Conservation (phyloP, 1,140 invertebrate species). For the Chymomyza costata region DNA sequence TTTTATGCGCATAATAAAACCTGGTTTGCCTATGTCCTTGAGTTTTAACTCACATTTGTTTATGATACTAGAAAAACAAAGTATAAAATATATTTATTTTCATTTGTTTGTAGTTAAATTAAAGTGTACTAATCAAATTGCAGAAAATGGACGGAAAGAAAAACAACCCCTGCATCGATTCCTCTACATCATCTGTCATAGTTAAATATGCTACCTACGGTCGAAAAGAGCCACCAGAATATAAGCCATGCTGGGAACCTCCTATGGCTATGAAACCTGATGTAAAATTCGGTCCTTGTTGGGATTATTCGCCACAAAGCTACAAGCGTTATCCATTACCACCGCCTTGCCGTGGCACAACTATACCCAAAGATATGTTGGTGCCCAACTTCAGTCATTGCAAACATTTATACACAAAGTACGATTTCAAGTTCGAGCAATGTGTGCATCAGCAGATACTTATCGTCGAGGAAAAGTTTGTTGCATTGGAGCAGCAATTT, state of each 20-base stretch:
- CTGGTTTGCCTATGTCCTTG: conserved; percentile 75
- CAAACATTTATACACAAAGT: conserved; percentile 36
- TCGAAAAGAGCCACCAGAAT: neutral
- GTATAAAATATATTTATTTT: conserved; percentile 16
- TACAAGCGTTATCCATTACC: conserved; percentile 35
- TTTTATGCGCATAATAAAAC: conserved; percentile 76
- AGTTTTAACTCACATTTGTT: conserved; percentile 74
- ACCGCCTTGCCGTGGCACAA: conserved; percentile 41
- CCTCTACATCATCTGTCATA: too few relatives aligned
- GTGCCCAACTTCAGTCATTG: conserved; percentile 36
- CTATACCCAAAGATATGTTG: conserved; percentile 15
- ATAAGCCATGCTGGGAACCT: conserved; percentile 41
- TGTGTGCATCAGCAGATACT: conserved; percentile 53
- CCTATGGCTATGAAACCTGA: conserved; percentile 14
- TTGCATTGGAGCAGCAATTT: conserved; percentile 14
- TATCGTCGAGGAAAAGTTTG: conserved; percentile 20
- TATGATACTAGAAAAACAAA: conserved; percentile 68
- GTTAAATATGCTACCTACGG: conserved; percentile 24
- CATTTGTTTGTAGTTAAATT: neutral
- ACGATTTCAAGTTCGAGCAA: conserved; percentile 40
- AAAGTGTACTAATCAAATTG: too few relatives aligned
- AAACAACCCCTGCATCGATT: too few relatives aligned
- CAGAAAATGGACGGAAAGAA: too few relatives aligned
- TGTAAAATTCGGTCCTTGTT: conserved; percentile 38
- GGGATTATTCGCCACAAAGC: conserved; percentile 51